These are phyloP conservation scores for Syngnathus typhle DNA, from an alignment of 2,113 vertebrate species.

Conservation along the genomic window DNA sequence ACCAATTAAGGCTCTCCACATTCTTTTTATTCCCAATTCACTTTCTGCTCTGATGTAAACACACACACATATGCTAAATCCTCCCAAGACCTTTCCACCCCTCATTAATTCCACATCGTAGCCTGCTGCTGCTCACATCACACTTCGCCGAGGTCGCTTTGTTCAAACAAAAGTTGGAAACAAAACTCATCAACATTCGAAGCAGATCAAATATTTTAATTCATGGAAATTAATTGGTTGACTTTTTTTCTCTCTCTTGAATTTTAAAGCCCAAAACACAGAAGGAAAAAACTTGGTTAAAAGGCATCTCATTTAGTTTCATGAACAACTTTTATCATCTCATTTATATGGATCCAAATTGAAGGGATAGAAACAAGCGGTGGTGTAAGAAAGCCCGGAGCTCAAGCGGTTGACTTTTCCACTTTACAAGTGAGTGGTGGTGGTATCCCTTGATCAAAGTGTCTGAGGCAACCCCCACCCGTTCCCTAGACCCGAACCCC, in stretches of 20 bases:
- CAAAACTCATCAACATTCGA: neutral
- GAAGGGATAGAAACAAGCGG: too few species aligned
- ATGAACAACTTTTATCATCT: too few species aligned
- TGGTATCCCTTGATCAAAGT: constrained; percentile 9
- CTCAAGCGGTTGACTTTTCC: neutral
- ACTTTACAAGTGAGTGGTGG: constrained; percentile 1
- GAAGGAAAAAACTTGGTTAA: too few species aligned
- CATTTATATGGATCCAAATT: too few species aligned
- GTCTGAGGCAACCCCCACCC: neutral
- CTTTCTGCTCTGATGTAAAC: constrained; percentile 34
- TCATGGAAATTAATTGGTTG: too few species aligned
- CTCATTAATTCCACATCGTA: constrained; percentile 60
- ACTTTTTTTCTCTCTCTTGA: neutral
- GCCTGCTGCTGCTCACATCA: neutral
- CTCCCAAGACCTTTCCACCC: constrained; percentile 52
- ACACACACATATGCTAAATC: neutral
- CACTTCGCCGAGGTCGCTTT: constrained; percentile 15
- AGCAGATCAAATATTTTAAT: too few species aligned
- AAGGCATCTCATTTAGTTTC: neutral
- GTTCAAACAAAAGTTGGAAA: neutral
- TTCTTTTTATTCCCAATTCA: neutral
- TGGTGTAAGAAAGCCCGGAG: too few species aligned
- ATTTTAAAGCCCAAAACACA: neutral
- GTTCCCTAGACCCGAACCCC: constrained; percentile 1
- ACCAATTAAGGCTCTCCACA: neutral